A percentile compares a stretch with the other conserved stretches of the same genome.
Evolutionary conservation across 2,888 invertebrate genomes (phyloP).

Genomic region (Machimus rusticus): DNA sequence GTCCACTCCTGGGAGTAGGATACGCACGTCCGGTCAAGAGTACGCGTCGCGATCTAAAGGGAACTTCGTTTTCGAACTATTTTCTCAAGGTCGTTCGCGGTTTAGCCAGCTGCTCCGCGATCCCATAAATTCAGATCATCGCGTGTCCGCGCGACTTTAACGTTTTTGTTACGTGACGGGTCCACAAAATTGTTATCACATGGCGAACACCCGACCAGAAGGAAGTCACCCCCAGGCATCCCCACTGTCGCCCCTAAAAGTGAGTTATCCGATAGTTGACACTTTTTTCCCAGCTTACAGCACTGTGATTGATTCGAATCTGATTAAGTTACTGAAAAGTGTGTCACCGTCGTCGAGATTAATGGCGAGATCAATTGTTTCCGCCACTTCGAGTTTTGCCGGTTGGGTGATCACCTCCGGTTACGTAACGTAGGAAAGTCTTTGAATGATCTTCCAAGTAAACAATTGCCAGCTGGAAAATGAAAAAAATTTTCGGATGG

Average conservation of each 20-base stretch:
- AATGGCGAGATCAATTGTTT: slow-evolving; percentile 4
- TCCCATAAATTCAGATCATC: not conserved
- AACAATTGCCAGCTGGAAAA: not conserved
- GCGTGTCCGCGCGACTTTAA: not conserved
- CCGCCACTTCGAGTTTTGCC: not conserved
- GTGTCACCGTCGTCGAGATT: not conserved
- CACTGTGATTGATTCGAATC: not conserved
- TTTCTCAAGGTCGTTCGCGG: not conserved
- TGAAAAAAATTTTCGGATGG: not conserved
- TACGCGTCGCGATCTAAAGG: not conserved
- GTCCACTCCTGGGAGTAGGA: not conserved
- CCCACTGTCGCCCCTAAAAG: not conserved
- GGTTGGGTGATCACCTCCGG: not conserved
- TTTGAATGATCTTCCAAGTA: not conserved
- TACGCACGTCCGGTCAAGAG: not conserved
- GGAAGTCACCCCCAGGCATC: not conserved
- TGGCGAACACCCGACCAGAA: slow-evolving; percentile 11
- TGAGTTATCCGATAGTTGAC: not conserved
- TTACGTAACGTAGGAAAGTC: not conserved
- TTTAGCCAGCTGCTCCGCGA: not conserved
- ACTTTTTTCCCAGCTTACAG: not conserved
- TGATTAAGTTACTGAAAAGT: not conserved
- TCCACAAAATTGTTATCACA: not conserved
- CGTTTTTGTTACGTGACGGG: not conserved
- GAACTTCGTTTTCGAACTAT: not conserved